Conservation (phyloP, 2,888 invertebrate genomes). For the Ornithoptera alexandrae region DNA sequence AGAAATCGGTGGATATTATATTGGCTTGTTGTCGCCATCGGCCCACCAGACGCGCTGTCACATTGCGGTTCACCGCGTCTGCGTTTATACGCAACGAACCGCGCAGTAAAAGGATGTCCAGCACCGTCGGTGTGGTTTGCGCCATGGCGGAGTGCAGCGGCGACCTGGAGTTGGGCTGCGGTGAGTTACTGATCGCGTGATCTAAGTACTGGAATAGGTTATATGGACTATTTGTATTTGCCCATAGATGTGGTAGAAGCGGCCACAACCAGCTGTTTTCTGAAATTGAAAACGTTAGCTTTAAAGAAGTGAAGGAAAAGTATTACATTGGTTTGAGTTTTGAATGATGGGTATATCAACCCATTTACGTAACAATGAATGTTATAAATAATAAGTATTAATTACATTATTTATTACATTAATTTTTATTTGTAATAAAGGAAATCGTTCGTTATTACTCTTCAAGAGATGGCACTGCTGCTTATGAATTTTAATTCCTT, state of each 20-base stretch:
- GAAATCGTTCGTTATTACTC: too few species aligned
- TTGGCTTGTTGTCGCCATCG: conserved; percentile 85
- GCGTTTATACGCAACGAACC: conserved; percentile 83
- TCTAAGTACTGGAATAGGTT: conserved; percentile 67
- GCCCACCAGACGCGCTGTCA: conserved; percentile 83
- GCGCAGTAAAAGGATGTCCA: conserved; percentile 81
- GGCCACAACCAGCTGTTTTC: conserved; percentile 83
- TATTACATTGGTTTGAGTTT: not conserved
- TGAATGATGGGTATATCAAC: too few species aligned
- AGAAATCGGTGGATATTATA: conserved; percentile 87
- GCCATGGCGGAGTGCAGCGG: conserved; percentile 85
- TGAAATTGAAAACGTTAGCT: conserved; percentile 45
- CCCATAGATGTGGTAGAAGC: conserved; percentile 82
- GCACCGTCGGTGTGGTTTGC: conserved; percentile 84
- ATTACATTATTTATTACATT: too few species aligned
- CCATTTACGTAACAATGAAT: too few species aligned
- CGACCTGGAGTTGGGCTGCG: conserved; percentile 61
- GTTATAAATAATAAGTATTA: too few species aligned
- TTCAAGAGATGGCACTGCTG: too few species aligned
- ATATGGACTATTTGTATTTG: conserved; percentile 72
- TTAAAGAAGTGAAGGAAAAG: not conserved
- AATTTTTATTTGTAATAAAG: too few species aligned
- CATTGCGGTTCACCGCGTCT: conserved; percentile 83
- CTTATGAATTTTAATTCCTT: too few species aligned
- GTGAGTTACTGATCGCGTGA: conserved; percentile 60